Base-by-base conservation (phyloP, 1,140 invertebrate species). In the Hyles vespertilio region DNA sequence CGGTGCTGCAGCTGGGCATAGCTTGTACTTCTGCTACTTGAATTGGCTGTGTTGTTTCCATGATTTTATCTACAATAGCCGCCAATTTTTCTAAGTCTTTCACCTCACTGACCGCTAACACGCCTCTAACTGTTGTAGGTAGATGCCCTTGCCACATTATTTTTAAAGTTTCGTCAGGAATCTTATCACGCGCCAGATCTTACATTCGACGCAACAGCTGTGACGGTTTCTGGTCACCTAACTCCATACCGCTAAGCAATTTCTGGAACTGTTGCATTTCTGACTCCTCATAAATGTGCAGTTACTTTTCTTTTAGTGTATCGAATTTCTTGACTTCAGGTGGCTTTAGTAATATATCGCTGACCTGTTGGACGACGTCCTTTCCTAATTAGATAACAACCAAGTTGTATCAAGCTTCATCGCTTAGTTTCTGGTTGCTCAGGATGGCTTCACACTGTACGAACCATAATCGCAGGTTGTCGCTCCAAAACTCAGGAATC, bases 401-500 rank as follows among this genome's bases (percentile, higher is more conserved):
- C n/a, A n/a, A n/a, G n/a, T n/a, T n/a, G n/a, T n/a, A n/a, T n/a
- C n/a, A n/a, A n/a, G n/a, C 44, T 6, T 60, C 58, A 9, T 61
- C 55, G 0, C 55, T 44, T 47, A 60, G n/a, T 34, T 65, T 65
- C 44, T 63, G 56, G 2, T 61, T 56, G 8, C 51, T 12, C 3
- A 68, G 6, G 2, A 64, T 51, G 9, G 61, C 46, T 8, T 68
- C 61, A 8, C 44, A 8, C 0, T 51, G 50, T 6, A 63, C 53
- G 55, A 64, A 68, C 61, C 61, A 67, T 2, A 60, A 36, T 1
- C 56, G 47, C 3, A 57, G 58, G 9, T 61, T 55, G 36, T 61
- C 61, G 1, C 36, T 60, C 66, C 66, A 64, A 56, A 63, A 67
- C 5, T 63, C 60, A 3, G 65, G 65, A 7, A 67, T 60, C 5